Evolutionary conservation across 1,140 invertebrate species (phyloP), one percentile per base, ranked within the genome.

Genomic region (Neotoxoptera formosana): DNA sequence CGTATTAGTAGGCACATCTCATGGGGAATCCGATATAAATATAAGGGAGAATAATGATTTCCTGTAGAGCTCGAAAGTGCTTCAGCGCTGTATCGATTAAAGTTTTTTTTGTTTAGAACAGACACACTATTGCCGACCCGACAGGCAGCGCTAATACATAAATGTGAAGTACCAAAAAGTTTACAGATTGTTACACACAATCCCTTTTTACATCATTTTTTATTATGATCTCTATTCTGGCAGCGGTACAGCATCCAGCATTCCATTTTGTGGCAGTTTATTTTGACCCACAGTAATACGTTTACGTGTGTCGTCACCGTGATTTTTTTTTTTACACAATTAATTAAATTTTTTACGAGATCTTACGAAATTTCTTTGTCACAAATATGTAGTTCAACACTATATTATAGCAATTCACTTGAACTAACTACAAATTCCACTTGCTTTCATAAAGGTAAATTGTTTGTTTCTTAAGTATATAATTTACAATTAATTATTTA

Each of bases 181-280:
- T 48, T 48, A 87, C 47, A 36, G 36, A 86, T 86, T 86, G 23
- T 47, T 86, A 87, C 84, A 53, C 48, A 56, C 48, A 53, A 89
- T 89, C 20, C 21, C 30, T 53, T 51, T 89, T 89, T 53, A 89
- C 34, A 53, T 89, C 34, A 36, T 89, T 53, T 56, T 53, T 89
- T 83, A 48, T 83, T 81, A 56, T 76, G 51, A 91, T 91, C 25
- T 83, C 48, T 34, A 53, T 89, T 36, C 34, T 91, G 90, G 90
- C 90, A 91, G 36, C 30, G 8, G 9, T 91, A 51, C 90, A 91
- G 45, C 67, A 83, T 91, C 67, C n/a, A 91, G 25, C 67, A 83
- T 91, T 91, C 56, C 90, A 47, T 81, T 83, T 83, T 36, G 30
- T 36, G 25, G 17, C 67, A 91, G 90, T 91, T 34, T 51, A 83